Percentiles rank a stretch among this genome's conserved stretches.
These are phyloP conservation scores for Trypoxylus dichotomus DNA, from an alignment of 1,140 invertebrate species.

Conservation along the genomic window DNA sequence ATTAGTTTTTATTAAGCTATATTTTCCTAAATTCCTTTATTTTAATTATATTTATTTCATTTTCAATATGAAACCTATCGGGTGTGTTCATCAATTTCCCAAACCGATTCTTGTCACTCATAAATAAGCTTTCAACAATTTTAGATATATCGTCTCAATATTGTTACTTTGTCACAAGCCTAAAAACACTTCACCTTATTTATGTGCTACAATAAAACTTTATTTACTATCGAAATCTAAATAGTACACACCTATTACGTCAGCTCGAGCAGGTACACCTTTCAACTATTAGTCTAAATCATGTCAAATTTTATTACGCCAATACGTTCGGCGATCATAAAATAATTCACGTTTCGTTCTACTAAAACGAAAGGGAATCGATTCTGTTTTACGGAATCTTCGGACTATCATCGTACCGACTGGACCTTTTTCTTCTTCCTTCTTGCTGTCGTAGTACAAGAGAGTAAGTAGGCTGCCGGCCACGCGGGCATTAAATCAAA, in stretches of 20 bases:
- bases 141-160: not conserved
- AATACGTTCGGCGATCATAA: not conserved
- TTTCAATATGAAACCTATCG: too few species aligned
- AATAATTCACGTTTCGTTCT: not conserved
- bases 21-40: too few species aligned
- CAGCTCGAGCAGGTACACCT: not conserved
- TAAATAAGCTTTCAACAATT: too few species aligned
- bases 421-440: not conserved
- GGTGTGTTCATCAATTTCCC: too few species aligned
- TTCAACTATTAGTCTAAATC: not conserved
- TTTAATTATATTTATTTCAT: too few species aligned
- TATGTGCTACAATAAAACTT: not conserved
- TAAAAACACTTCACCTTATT: not conserved
- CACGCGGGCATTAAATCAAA: conserved; percentile 7
- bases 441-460: too few species aligned
- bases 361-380: not conserved
- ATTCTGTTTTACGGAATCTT: too few species aligned
- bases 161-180: not conserved
- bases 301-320: not conserved
- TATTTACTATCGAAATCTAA: not conserved
- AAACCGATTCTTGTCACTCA: too few species aligned
- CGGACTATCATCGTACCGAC: not conserved
- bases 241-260: not conserved
- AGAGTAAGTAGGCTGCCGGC: not conserved
- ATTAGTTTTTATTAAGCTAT: too few species aligned